Conservation (phyloP, 2,888 invertebrate genomes). For the Andricus quercusramuli region DNA sequence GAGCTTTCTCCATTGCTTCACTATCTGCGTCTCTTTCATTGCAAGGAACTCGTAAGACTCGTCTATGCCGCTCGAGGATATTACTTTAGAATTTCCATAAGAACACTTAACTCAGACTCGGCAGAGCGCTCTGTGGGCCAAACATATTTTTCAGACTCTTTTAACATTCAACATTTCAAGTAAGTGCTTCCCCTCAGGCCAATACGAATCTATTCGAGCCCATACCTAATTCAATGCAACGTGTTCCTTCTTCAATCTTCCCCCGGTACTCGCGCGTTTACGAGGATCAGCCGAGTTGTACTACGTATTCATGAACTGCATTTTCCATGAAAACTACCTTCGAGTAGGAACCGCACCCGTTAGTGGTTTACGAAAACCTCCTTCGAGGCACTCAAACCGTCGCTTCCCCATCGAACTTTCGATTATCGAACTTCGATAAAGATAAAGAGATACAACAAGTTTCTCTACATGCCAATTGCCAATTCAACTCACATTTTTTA, state of each 20-base stretch:
- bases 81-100: conserved; percentile 72
- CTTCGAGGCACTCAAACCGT: conserved; percentile 47
- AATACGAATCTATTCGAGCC: conserved; percentile 66
- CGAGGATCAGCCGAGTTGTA: conserved; percentile 60
- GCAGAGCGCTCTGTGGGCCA: conserved; percentile 46
- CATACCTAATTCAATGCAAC: conserved; percentile 70
- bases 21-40: conserved; percentile 67
- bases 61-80: conserved; percentile 59
- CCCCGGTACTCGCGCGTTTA: conserved; percentile 54
- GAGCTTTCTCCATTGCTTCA: conserved; percentile 62
- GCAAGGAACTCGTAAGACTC: conserved; percentile 56
- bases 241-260: conserved; percentile 54
- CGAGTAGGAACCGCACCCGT: conserved; percentile 59
- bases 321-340: conserved; percentile 66
- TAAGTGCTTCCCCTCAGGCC: conserved; percentile 60
- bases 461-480: neutral
- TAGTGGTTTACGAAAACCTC: conserved; percentile 54
- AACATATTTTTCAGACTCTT: conserved; percentile 69
- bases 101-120: conserved; percentile 63
- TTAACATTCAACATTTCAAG: conserved; percentile 64
- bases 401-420: conserved; percentile 38
- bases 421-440: conserved; percentile 42
- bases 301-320: conserved; percentile 65
- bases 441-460: conserved; percentile 44
- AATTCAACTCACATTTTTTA: neutral